Evolutionary conservation across 2,888 invertebrate species (phyloP).

Genomic region (Darwinula stevensoni): DNA sequence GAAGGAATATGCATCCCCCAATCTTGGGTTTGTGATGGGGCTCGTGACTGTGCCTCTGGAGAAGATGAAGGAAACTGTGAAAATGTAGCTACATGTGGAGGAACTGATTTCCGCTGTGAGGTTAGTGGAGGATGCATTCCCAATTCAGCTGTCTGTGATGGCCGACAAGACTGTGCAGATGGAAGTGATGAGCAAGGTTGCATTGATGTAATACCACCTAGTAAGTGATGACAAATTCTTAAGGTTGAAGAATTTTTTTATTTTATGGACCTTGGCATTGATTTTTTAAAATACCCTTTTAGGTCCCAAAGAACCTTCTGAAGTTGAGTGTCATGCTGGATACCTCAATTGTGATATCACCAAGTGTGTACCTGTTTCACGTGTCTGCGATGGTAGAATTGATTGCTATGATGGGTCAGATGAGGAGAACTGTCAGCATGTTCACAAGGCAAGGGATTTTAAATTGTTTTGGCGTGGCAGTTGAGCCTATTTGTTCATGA

Average conservation of each 20-base stretch:
- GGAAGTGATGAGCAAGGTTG: conserved; percentile 11
- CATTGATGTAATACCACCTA: too few species aligned
- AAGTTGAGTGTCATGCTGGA: not conserved
- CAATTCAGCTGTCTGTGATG: conserved; percentile 19
- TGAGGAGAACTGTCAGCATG: conserved; percentile 17
- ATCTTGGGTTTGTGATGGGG: conserved; percentile 29
- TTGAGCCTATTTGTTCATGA: too few species aligned
- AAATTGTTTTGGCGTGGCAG: too few species aligned
- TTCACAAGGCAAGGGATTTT: too few species aligned
- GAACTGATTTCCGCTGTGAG: conserved; percentile 23
- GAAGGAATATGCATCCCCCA: conserved; percentile 24
- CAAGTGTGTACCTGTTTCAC: not conserved
- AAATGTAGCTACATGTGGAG: too few species aligned
- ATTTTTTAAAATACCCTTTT: not conserved
- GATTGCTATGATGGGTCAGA: conserved; percentile 28
- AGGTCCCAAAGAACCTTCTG: not conserved
- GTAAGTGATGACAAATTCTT: too few species aligned
- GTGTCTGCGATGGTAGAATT: conserved; percentile 15
- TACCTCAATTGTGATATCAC: not conserved
- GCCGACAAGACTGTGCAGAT: conserved; percentile 11
- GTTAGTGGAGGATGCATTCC: conserved; percentile 30
- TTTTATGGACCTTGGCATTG: not conserved
- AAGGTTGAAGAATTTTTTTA: not conserved
- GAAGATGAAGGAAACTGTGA: conserved; percentile 30
- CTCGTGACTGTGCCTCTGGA: conserved; percentile 24